phyloP scores from a whole-genome alignment of 1,140 invertebrate species.

The Aphelinus atriplicis region DNA sequence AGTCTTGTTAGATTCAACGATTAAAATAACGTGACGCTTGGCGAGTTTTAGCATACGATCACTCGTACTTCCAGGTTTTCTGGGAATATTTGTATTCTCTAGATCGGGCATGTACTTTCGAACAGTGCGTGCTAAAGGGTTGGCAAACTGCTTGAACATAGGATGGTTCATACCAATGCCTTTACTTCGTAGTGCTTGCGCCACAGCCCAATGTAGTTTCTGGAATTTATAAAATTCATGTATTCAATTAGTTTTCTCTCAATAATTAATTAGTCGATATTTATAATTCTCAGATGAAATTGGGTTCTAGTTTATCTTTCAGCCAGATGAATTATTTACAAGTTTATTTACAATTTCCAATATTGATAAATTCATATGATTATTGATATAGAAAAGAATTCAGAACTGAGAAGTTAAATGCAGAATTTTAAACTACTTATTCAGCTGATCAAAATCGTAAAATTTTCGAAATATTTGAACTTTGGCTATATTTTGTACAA shows the following conservation, averaged over 20 bases:
- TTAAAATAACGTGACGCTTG: slow-evolving; percentile 69
- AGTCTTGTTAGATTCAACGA: slow-evolving; percentile 69
- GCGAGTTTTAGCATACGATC: slow-evolving; percentile 72
- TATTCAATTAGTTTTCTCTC: no score
- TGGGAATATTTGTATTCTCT: slow-evolving; percentile 58
- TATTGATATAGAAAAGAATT: no score
- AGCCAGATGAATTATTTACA: no score
- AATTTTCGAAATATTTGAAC: not conserved
- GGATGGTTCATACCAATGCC: slow-evolving; percentile 73
- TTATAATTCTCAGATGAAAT: no score
- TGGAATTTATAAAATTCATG: slow-evolving; percentile 45
- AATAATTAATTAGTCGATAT: no score
- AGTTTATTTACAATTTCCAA: no score
- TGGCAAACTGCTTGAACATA: slow-evolving; percentile 72
- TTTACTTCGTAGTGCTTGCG: slow-evolving; percentile 71
- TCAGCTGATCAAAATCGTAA: no score
- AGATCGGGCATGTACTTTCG: slow-evolving; percentile 66
- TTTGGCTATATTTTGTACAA: not conserved
- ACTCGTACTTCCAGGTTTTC: slow-evolving; percentile 65
- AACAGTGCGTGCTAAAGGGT: slow-evolving; percentile 67
- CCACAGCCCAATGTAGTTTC: slow-evolving; percentile 78
- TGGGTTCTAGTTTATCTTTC: no score
- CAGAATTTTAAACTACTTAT: no score
- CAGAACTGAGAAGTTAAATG: no score
- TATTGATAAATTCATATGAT: no score